Percentiles rank a stretch among this genome's conserved stretches.
These are phyloP conservation scores for Turnix velox DNA, from an alignment of 2,113 vertebrate genomes.

Conservation along the genomic window DNA sequence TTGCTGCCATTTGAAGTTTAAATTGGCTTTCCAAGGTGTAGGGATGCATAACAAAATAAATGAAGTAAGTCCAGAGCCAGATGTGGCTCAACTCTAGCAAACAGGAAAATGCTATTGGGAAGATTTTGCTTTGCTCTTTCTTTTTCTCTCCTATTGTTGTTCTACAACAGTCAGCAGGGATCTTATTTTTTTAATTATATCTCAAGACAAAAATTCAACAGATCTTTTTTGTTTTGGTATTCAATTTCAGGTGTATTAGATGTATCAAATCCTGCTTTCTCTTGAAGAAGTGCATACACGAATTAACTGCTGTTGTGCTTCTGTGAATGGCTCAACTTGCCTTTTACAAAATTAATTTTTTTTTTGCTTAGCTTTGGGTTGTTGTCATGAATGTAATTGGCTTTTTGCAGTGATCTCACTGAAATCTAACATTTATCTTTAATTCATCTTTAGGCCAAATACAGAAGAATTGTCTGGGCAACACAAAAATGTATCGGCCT, in stretches of 20 bases:
- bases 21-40: neutral
- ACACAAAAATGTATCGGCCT: neutral
- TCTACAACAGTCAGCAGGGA: neutral
- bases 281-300: neutral
- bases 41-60: neutral
- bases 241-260: neutral
- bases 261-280: neutral
- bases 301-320: neutral
- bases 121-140: neutral
- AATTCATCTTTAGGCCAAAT: neutral
- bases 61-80: neutral
- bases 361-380: neutral
- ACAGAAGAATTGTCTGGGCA: neutral
- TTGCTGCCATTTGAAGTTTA: neutral
- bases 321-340: no score
- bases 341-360: no score
- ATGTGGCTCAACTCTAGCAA: neutral
- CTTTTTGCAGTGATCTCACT: neutral
- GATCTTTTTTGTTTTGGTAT: neutral
- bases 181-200: neutral
- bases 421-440: neutral
- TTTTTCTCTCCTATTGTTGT: fast-evolving
- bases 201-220: neutral
- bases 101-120: neutral
- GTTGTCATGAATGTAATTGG: neutral